Conservation (phyloP, 2,113 vertebrate genomes). For the Maccullochella peelii region DNA sequence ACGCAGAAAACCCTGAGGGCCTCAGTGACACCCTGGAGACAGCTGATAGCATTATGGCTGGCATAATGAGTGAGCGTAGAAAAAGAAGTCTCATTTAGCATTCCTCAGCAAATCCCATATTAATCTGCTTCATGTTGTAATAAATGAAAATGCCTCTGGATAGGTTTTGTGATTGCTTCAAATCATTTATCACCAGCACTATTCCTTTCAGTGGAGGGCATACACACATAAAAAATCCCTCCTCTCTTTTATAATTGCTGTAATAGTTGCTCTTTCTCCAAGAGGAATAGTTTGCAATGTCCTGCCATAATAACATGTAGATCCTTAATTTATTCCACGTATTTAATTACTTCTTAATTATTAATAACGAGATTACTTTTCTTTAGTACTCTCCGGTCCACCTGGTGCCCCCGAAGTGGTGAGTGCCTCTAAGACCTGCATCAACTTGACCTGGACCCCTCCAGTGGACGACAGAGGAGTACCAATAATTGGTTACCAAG, state of each 20-base stretch:
- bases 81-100: slow-evolving; percentile 39
- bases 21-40: slow-evolving; percentile 86
- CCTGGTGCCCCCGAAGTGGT: slow-evolving; percentile 85
- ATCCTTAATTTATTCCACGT: slow-evolving; percentile 6
- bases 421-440: slow-evolving; percentile 82
- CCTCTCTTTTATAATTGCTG: slow-evolving; percentile 13
- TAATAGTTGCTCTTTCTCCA: not conserved
- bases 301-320: slow-evolving; percentile 9
- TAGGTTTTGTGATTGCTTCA: slow-evolving; percentile 28
- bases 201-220: too few species aligned
- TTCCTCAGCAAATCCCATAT: slow-evolving; percentile 44
- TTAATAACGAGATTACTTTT: slow-evolving; percentile 24
- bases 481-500: slow-evolving; percentile 86
- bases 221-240: too few species aligned
- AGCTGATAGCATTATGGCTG: slow-evolving; percentile 84
- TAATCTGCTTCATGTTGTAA: slow-evolving; percentile 41
- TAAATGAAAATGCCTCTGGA: slow-evolving; percentile 47
- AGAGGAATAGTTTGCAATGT: slow-evolving; percentile 13
- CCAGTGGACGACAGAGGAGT: slow-evolving; percentile 81
- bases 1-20: slow-evolving; percentile 87
- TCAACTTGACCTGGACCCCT: slow-evolving; percentile 86
- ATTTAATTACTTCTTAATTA: slow-evolving; percentile 31
- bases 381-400: slow-evolving; percentile 84
- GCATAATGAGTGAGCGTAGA: slow-evolving; percentile 83
- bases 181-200: slow-evolving; percentile 37